A percentile compares a stretch with the other conserved stretches of the same genome.
Conservation (phyloP, 1,140 invertebrate species). For the Drosophila carrolli region DNA sequence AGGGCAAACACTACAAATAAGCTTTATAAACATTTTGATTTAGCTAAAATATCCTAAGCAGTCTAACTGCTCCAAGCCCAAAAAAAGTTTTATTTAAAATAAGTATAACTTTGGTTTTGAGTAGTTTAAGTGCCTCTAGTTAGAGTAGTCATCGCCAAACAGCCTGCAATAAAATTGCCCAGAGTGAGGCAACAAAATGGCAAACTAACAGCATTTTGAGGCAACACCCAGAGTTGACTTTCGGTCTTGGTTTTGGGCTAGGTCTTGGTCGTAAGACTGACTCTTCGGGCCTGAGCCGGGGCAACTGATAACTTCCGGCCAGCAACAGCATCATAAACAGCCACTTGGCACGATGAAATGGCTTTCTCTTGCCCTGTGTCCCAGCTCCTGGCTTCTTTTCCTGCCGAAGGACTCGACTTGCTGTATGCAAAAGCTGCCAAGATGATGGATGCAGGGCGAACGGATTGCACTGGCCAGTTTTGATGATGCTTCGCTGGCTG, state of each 20-base stretch:
- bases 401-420: slow-evolving; percentile 20
- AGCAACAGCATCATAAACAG: slow-evolving; percentile 71
- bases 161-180: slow-evolving; percentile 27
- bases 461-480: slow-evolving; percentile 38
- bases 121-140: neutral
- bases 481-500: slow-evolving; percentile 31
- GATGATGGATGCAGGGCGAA: slow-evolving; percentile 51
- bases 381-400: slow-evolving; percentile 3
- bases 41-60: no score
- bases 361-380: slow-evolving; percentile 15
- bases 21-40: no score
- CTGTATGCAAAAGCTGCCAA: slow-evolving; percentile 54
- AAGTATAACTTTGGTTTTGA: neutral
- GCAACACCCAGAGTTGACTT: slow-evolving; percentile 55
- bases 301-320: slow-evolving; percentile 76
- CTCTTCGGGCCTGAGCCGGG: slow-evolving; percentile 20
- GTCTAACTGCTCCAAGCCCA: no score
- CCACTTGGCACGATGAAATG: slow-evolving; percentile 67
- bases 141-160: slow-evolving; percentile 6
- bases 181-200: slow-evolving; percentile 48
- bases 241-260: slow-evolving; percentile 27
- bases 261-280: slow-evolving; percentile 1
- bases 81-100: no score
- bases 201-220: slow-evolving; percentile 66
- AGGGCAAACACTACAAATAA: no score